Evolutionary conservation across 2,113 vertebrate genomes (phyloP).

Genomic region (Catharus fuscescens): DNA sequence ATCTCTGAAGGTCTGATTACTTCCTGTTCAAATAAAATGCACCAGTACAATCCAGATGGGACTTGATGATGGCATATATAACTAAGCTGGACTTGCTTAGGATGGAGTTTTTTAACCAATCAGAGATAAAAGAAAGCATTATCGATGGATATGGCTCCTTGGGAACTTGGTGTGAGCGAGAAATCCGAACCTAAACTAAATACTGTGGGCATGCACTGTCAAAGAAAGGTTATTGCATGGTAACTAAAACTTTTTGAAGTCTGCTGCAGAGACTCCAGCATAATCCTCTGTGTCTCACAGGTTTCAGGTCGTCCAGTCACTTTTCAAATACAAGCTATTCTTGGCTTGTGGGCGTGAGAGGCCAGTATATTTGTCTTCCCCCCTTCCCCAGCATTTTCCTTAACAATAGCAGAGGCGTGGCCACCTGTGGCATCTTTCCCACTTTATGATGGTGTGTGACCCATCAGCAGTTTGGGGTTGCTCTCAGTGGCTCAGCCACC

Average conservation of each 20-base stretch:
- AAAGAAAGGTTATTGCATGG: background rate
- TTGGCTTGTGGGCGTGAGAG: background rate
- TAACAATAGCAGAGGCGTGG: background rate
- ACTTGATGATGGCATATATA: conserved; percentile 23
- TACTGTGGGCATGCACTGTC: background rate
- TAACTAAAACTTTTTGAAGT: background rate
- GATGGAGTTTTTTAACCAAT: conserved; percentile 12
- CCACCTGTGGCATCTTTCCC: background rate
- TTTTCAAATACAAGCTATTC: background rate
- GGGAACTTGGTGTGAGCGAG: conserved; percentile 1
- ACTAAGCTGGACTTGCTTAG: conserved; percentile 18
- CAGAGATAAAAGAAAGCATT: conserved; percentile 33
- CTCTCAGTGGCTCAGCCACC: background rate
- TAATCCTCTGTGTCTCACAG: background rate
- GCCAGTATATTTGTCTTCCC: background rate
- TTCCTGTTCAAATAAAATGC: conserved; percentile 51
- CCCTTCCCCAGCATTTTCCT: background rate
- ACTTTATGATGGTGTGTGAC: background rate
- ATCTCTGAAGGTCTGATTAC: conserved; percentile 51
- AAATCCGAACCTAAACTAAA: conserved; percentile 16
- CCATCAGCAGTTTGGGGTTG: background rate
- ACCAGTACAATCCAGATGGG: conserved; percentile 26
- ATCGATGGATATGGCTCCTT: background rate
- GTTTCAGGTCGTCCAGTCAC: background rate
- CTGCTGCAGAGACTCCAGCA: background rate